Evolutionary conservation across 2,888 invertebrate genomes (phyloP).

Genomic region (Acrobasis suavella): DNA sequence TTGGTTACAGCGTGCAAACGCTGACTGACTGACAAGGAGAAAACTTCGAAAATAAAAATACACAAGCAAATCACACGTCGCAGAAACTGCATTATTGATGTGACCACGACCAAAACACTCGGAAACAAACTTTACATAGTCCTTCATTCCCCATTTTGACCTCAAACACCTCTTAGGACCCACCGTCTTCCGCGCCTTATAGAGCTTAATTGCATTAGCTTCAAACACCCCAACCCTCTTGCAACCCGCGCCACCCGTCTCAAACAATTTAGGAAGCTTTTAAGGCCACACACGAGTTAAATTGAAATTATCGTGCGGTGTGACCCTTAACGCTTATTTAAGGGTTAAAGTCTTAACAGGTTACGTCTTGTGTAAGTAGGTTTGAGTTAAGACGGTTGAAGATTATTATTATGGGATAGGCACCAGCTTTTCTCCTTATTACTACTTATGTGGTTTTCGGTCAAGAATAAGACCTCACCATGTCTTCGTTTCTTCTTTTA

Average conservation of each 20-base stretch:
- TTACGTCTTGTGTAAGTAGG: slow-evolving; percentile 17
- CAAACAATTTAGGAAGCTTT: slow-evolving; percentile 40
- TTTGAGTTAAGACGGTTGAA: slow-evolving; percentile 3
- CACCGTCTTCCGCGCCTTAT: slow-evolving; percentile 3
- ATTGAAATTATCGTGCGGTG: slow-evolving; percentile 34
- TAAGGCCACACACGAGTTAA: slow-evolving; percentile 36
- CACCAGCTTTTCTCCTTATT: no score
- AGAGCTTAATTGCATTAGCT: slow-evolving; percentile 34
- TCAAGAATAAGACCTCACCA: no score
- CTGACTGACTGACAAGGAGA: no score
- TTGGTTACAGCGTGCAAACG: no score
- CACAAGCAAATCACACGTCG: not conserved
- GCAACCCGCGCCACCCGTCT: slow-evolving; percentile 29
- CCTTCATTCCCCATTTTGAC: slow-evolving; percentile 5
- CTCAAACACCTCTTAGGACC: slow-evolving; percentile 3
- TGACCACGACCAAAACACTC: not conserved
- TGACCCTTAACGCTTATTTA: slow-evolving; percentile 22
- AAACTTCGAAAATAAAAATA: no score
- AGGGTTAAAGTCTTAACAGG: slow-evolving; percentile 14
- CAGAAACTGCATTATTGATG: not conserved
- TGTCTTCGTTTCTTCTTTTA: no score
- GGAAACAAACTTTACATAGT: slow-evolving; percentile 16
- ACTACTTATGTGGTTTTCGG: no score
- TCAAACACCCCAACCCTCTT: slow-evolving; percentile 23
- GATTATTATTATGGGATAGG: slow-evolving; percentile 8